Evolutionary conservation across 2,888 invertebrate genomes (phyloP).

Genomic region (Phalangium opilio): DNA sequence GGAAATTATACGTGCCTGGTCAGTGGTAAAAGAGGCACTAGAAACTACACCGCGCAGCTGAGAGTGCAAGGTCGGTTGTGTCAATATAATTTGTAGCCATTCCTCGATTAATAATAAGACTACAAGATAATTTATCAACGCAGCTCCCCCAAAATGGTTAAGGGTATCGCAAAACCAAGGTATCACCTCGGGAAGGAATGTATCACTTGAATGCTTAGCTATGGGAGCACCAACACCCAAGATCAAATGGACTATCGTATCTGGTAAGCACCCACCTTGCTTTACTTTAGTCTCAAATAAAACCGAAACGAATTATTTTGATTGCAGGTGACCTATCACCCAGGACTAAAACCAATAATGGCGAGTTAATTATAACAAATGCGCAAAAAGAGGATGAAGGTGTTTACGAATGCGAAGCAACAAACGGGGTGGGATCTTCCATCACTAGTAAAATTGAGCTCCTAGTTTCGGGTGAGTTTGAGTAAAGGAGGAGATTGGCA

Average conservation of each 20-base stretch:
- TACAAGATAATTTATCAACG: no score
- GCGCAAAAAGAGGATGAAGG: slow-evolving; percentile 12
- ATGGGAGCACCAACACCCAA: slow-evolving; percentile 10
- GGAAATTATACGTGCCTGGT: neutral
- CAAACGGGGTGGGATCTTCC: slow-evolving; percentile 9
- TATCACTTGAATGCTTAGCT: slow-evolving; percentile 13
- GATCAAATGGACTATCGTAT: slow-evolving; percentile 8
- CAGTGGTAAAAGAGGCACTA: neutral
- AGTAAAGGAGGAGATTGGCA: no score
- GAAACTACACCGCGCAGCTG: neutral
- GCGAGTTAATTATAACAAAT: slow-evolving; percentile 10
- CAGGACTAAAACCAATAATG: slow-evolving; percentile 6
- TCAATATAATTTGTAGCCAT: no score
- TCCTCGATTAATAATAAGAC: no score
- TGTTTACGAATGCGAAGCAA: slow-evolving; percentile 12
- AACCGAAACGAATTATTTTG: no score
- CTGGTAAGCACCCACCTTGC: slow-evolving; percentile 6
- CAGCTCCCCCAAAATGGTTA: slow-evolving; percentile 15
- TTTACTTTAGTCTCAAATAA: neutral
- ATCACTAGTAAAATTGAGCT: no score
- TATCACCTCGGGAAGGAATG: slow-evolving; percentile 11
- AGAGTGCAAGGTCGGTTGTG: neutral
- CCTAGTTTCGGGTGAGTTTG: no score
- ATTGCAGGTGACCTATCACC: no score
- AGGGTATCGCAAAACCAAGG: slow-evolving; percentile 13